A percentile compares a stretch with the other conserved stretches of the same genome.
These are phyloP conservation scores for Junco hyemalis DNA, from an alignment of 2,113 vertebrate species.

Conservation along the genomic window DNA sequence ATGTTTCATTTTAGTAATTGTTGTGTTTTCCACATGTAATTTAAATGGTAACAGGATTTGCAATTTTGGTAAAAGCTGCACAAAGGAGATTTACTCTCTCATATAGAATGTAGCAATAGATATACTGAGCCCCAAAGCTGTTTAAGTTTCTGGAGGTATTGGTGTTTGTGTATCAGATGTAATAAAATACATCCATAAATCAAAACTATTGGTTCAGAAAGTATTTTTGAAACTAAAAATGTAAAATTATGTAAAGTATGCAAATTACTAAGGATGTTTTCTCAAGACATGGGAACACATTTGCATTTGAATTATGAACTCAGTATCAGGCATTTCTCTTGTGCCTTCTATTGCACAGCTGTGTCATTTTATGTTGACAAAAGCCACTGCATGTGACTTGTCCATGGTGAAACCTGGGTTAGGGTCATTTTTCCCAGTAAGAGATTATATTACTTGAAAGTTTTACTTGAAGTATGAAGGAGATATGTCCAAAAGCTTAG, in stretches of 20 bases:
- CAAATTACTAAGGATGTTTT: not conserved
- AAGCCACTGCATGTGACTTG: not conserved
- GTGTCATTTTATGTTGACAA: not conserved
- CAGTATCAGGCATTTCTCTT: not conserved
- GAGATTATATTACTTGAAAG: not conserved
- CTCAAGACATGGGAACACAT: not conserved
- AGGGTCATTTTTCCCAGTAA: not conserved
- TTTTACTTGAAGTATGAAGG: not conserved
- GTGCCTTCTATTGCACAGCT: not conserved
- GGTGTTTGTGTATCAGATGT: not conserved
- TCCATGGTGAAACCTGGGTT: not conserved
- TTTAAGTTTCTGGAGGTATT: not conserved
- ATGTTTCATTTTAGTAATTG: not conserved
- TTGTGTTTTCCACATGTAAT: not conserved
- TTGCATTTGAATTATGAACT: not conserved
- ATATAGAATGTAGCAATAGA: not conserved
- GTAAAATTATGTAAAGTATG: not conserved
- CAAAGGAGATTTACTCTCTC: not conserved
- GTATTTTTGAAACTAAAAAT: not conserved
- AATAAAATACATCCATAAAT: not conserved
- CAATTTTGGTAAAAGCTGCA: not conserved
- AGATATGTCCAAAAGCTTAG: not conserved
- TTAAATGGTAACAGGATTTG: not conserved
- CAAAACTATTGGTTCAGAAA: not conserved
- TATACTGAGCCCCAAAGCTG: not conserved